Evolutionary conservation across 2,113 vertebrate genomes (phyloP), one percentile per base, ranked within the genome.

Genomic region (Archilochus colubris): DNA sequence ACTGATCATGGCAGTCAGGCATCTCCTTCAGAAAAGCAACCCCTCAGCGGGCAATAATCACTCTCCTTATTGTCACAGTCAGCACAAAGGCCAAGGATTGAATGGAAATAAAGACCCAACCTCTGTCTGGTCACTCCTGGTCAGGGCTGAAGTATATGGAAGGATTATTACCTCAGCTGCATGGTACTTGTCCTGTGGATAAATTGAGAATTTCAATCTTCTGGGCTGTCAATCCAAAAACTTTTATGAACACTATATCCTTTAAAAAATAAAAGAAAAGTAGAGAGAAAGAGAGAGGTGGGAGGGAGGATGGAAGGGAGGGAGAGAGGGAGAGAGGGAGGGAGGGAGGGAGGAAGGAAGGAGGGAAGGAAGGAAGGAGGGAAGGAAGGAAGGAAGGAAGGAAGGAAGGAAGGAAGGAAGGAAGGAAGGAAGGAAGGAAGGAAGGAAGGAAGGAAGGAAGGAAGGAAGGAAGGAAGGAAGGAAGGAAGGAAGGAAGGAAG

Each of bases 141-240:
- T 91, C 89, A 36, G 44, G 91, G 75, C 33, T 96, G 78, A 92
- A 31, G 81, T 89, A 89, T 79, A 79, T 38, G 59, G 83, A 88
- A 79, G 31, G 89, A 92, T 95, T 97, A 95, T 95, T 91, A 76
- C 67, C 14, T 91, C 64, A 70, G 73, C 54, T 72, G 36, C 44
- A 70, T 44, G 18, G 23, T 84, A 55, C 62, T 79, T 77, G 33
- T 68, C 86, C 63, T 66, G 50, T 2, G 8, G 81, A 83, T 93
- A 97, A 91, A 96, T 51, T 94, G 69, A 94, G 91, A 79, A 93
- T 89, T 96, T 95, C 91, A 95, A 53, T 96, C 88, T 92, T 89
- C 86, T 3, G 3, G 24, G 54, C 57, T 96, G 89, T 94, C 94
- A 96, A 67, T 80, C 68, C 28, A 82, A 89, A 96, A 94, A 74